Conservation (phyloP, 2,113 vertebrate species). For the Hippocampus mohnikei region DNA sequence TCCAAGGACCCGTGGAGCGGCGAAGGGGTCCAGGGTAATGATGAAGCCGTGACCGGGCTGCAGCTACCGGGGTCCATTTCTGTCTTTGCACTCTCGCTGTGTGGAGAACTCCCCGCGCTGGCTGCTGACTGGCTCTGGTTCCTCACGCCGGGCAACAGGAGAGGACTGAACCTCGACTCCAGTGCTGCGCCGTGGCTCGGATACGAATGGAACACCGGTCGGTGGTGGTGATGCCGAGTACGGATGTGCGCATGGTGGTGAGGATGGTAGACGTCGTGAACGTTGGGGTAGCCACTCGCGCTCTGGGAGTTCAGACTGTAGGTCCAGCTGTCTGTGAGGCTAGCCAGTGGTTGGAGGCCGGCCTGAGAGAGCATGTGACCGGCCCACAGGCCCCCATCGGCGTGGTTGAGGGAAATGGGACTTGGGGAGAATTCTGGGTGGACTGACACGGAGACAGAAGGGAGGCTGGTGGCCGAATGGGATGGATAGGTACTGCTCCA, state of each 20-base stretch:
- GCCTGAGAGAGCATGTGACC: constrained; percentile 83
- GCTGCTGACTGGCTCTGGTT: constrained; percentile 68
- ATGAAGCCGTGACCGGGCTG: constrained; percentile 67
- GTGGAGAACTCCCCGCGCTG: constrained; percentile 77
- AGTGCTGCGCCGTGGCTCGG: constrained; percentile 75
- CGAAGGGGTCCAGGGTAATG: constrained; percentile 81
- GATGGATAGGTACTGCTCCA: constrained; percentile 87
- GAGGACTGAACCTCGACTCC: constrained; percentile 84
- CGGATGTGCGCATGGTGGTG: constrained; percentile 76
- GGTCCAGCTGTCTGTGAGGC: constrained; percentile 84
- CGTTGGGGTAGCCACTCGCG: constrained; percentile 80
- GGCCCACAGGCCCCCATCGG: constrained; percentile 83
- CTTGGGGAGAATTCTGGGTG: constrained; percentile 84
- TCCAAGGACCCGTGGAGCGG: constrained; percentile 86
- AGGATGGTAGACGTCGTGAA: constrained; percentile 90
- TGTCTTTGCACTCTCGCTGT: constrained; percentile 78
- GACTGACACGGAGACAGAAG: constrained; percentile 77
- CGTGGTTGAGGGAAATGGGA: constrained; percentile 76
- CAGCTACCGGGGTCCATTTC: constrained; percentile 73
- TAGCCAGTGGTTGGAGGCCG: constrained; percentile 73
- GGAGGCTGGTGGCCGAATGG: constrained; percentile 78
- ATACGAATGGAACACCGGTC: constrained; percentile 75
- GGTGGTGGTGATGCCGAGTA: constrained; percentile 63
- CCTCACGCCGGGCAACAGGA: constrained; percentile 83
- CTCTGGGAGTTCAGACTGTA: constrained; percentile 87